Percentiles rank a stretch among this genome's conserved stretches.
Conservation (phyloP, 2,888 invertebrate species). For the Cephus runcator region DNA sequence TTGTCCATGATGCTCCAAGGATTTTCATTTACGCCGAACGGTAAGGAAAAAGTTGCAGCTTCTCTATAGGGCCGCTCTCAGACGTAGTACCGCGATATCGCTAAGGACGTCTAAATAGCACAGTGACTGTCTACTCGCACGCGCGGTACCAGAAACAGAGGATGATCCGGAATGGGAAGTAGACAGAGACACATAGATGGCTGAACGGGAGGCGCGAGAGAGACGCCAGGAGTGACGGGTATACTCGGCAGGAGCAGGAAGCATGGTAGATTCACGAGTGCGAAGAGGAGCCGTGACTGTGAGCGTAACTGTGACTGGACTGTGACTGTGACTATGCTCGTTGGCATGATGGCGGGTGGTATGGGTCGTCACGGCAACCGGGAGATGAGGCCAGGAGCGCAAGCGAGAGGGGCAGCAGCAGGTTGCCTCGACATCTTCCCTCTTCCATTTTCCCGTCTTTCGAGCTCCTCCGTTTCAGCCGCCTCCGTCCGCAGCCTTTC, state of each 20-base stretch:
- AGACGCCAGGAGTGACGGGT: not conserved
- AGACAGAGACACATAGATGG: not conserved
- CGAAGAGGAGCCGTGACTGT: slow-evolving; percentile 23
- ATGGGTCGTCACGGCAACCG: slow-evolving; percentile 36
- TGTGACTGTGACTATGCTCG: slow-evolving; percentile 22
- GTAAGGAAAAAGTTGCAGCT: not conserved
- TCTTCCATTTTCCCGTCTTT: slow-evolving; percentile 18
- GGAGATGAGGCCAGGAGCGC: slow-evolving; percentile 28
- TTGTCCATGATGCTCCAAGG: not conserved
- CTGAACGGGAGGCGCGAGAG: not conserved
- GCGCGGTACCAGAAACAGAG: not conserved
- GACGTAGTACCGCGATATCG: not conserved
- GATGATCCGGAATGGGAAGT: not conserved
- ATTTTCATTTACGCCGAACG: not conserved
- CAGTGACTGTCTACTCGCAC: not conserved
- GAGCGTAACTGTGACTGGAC: slow-evolving; percentile 27
- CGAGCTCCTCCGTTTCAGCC: slow-evolving; percentile 27
- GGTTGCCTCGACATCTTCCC: slow-evolving; percentile 1
- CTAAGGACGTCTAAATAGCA: not conserved
- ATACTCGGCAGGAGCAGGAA: slow-evolving; percentile 15
- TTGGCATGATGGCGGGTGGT: slow-evolving; percentile 36
- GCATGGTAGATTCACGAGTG: not conserved
- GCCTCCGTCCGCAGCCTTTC: not conserved
- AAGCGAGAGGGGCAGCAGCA: not conserved
- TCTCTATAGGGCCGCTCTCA: not conserved